Evolutionary conservation across 1,140 invertebrate genomes (phyloP).

Genomic region (Hetaerina americana): DNA sequence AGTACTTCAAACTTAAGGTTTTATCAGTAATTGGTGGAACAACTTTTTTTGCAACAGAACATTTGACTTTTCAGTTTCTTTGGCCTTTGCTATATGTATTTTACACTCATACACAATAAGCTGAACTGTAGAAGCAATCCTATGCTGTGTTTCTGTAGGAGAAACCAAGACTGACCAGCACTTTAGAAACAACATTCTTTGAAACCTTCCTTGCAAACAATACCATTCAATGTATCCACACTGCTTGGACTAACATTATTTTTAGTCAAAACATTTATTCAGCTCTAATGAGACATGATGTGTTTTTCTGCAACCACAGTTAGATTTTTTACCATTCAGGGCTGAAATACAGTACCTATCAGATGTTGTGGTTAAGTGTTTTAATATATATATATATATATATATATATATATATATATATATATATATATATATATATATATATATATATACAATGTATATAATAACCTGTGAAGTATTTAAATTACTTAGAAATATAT

Average conservation of each 20-base stretch:
- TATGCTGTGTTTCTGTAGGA: neutral
- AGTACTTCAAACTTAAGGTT: neutral
- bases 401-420: no score
- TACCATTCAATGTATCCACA: neutral
- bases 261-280: neutral
- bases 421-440: no score
- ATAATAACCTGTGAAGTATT: neutral
- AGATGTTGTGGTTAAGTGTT: neutral
- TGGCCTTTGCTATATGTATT: neutral
- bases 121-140: neutral
- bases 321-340: neutral
- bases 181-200: neutral
- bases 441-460: slow-evolving; percentile 1
- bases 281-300: neutral
- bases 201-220: no score
- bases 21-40: neutral
- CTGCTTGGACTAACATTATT: neutral
- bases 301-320: neutral
- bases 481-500: neutral
- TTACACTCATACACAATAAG: neutral
- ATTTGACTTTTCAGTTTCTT: neutral
- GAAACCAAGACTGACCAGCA: neutral
- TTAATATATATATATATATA: no score
- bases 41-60: neutral
- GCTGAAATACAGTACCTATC: neutral